Percentiles rank a stretch among this genome's conserved stretches.
These are phyloP conservation scores for Megamerina dolium DNA, from an alignment of 2,888 invertebrate species.

Conservation along the genomic window DNA sequence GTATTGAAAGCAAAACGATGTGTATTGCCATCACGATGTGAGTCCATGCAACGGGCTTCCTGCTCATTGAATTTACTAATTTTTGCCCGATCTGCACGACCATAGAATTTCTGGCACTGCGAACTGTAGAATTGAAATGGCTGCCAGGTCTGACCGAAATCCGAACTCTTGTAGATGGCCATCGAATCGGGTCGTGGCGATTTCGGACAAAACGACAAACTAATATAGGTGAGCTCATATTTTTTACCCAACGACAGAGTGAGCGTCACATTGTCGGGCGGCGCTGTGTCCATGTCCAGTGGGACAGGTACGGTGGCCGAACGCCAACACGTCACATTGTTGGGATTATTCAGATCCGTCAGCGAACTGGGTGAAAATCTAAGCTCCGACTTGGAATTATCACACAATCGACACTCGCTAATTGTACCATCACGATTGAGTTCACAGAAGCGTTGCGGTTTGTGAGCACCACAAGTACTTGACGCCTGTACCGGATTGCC, in stretches of 20 bases:
- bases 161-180: constrained; percentile 94
- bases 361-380: constrained; percentile 76
- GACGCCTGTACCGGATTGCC: constrained; percentile 83
- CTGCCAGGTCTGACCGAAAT: constrained; percentile 95
- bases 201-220: constrained; percentile 88
- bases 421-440: constrained; percentile 44
- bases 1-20: constrained; percentile 96
- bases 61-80: constrained; percentile 97
- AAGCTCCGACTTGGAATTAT: constrained; percentile 68
- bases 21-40: constrained; percentile 67
- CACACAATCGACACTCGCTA: constrained; percentile 70
- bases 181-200: constrained; percentile 94
- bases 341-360: constrained; percentile 95
- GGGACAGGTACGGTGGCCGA: constrained; percentile 74
- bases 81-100: constrained; percentile 77
- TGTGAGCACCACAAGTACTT: constrained; percentile 81
- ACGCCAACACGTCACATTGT: constrained; percentile 97
- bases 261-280: constrained; percentile 89
- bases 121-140: constrained; percentile 98
- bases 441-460: constrained; percentile 74
- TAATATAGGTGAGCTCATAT: constrained; percentile 98
- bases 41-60: constrained; percentile 94
- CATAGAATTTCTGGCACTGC: constrained; percentile 88
- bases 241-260: constrained; percentile 92
- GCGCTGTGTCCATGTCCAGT: constrained; percentile 64